phyloP scores from a whole-genome alignment of 2,888 invertebrate genomes.

The Acronicta aceris region DNA sequence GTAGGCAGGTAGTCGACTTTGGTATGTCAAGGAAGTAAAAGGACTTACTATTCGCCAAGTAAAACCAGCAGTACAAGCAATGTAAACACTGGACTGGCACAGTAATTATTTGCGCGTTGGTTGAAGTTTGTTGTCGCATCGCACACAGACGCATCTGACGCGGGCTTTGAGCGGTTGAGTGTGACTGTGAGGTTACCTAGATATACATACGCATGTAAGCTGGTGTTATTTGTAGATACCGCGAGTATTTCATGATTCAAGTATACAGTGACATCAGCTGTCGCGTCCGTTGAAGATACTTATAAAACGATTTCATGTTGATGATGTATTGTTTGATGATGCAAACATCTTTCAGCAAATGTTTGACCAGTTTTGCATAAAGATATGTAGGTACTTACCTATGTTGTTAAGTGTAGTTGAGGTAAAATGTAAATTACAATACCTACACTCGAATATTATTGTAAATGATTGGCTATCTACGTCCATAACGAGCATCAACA shows the following conservation, averaged over 20 bases:
- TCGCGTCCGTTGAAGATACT: constrained; percentile 45
- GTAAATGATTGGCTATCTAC: constrained; percentile 30
- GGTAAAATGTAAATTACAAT: constrained; percentile 26
- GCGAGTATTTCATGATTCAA: constrained; percentile 65
- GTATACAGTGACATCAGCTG: constrained; percentile 69
- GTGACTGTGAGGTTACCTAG: constrained; percentile 43
- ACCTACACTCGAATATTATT: constrained; percentile 27
- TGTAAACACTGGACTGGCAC: constrained; percentile 39
- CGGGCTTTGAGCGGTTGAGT: constrained; percentile 25
- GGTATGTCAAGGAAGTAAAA: not conserved
- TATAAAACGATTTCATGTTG: constrained; percentile 33
- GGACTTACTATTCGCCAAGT: constrained; percentile 2
- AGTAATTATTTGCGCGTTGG: constrained; percentile 48
- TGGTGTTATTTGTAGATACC: constrained; percentile 47
- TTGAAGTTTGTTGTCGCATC: constrained; percentile 55
- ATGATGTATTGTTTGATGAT: constrained; percentile 18
- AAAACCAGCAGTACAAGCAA: constrained; percentile 31
- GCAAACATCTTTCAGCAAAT: constrained; percentile 29
- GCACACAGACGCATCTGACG: constrained; percentile 44
- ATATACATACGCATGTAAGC: constrained; percentile 22
- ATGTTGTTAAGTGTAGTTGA: constrained; percentile 24
- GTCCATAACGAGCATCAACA: constrained; percentile 41
- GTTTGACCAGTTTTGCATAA: constrained; percentile 24
- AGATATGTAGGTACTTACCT: constrained; percentile 7
- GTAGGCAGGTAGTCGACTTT: too few relatives aligned